Evolutionary conservation across 2,888 invertebrate species (phyloP).

Genomic region (Kuschelorhynchus macadamiae): DNA sequence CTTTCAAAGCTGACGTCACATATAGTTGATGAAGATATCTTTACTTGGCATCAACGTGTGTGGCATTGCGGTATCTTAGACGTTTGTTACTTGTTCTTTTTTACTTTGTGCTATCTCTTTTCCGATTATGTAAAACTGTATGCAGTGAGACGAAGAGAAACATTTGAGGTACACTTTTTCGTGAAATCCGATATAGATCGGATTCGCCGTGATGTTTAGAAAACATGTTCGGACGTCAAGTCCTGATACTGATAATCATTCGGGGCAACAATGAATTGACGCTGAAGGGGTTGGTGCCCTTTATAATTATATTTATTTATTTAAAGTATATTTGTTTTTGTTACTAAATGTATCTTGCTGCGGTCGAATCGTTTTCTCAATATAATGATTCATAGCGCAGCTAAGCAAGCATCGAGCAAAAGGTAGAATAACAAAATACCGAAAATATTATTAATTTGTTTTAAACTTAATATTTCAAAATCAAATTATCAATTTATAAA

Average conservation of each 20-base stretch:
- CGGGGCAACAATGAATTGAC: background rate
- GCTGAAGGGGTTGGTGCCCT: constrained; percentile 29
- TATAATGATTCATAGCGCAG: too few species aligned
- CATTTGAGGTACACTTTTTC: background rate
- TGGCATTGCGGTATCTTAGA: constrained; percentile 61
- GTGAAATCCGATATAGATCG: constrained; percentile 17
- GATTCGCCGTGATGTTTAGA: constrained; percentile 22
- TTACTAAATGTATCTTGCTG: too few species aligned
- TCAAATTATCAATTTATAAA: too few species aligned
- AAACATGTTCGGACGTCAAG: constrained; percentile 25
- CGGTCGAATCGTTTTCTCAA: too few species aligned
- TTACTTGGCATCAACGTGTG: constrained; percentile 68
- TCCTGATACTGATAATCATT: constrained; percentile 19
- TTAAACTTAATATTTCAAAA: too few species aligned
- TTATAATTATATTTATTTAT: too few species aligned
- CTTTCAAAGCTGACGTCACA: constrained; percentile 64
- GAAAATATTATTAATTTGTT: too few species aligned
- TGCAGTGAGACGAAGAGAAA: background rate
- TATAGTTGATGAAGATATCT: constrained; percentile 70
- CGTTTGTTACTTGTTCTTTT: too few species aligned
- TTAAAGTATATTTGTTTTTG: too few species aligned
- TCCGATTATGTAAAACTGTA: background rate
- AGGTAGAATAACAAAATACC: too few species aligned
- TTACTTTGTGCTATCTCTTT: background rate
- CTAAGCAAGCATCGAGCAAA: too few species aligned